Evolutionary conservation across 1,140 invertebrate species (phyloP), one percentile per base, ranked within the genome.

Genomic region (Sipha flava): DNA sequence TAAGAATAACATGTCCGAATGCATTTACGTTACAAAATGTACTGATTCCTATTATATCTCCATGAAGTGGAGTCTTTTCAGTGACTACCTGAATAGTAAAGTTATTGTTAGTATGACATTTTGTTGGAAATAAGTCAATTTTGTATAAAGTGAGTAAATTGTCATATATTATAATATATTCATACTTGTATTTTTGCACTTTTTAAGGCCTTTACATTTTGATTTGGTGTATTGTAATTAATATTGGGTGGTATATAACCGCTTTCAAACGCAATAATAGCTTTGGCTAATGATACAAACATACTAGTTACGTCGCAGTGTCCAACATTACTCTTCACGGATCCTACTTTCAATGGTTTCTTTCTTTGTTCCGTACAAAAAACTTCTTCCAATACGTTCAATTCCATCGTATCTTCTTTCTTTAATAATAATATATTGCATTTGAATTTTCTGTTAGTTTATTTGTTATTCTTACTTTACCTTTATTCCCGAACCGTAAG

Each of bases 181-280:
- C 66, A 54, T 84, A 90, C 89, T 87, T 94, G 90, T 1, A 98
- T 88, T 37, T 91, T 87, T 1, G 97, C 97, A 84, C 97, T 94
- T 45, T 85, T 85, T 10, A 99, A 86, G 2, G 92, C 94, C 5
- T 94, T 91, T 1, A 81, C 40, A 62, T 73, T 79, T 57, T 66
- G 14, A 73, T 81, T 54, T 26, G 81, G 70, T 34, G 23, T n/a
- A 2, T 54, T 26, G 18, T 54, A 81, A 84, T 92, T 89, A 21
- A 93, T 85, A 85, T 92, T 92, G 14, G 89, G 87, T 40, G 91
- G 90, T 81, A 93, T 89, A 1, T 85, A 82, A 62, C 86, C 86
- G 34, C 86, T 84, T 83, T 92, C 88, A 86, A 91, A 90, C 16
- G 89, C 85, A 62, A 91, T 66, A 10, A 82, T 59, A 3, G 81